Percentiles rank a stretch among this genome's conserved stretches.
phyloP scores from a whole-genome alignment of 2,888 invertebrate species.

The Caenorhabditis panamensis region DNA sequence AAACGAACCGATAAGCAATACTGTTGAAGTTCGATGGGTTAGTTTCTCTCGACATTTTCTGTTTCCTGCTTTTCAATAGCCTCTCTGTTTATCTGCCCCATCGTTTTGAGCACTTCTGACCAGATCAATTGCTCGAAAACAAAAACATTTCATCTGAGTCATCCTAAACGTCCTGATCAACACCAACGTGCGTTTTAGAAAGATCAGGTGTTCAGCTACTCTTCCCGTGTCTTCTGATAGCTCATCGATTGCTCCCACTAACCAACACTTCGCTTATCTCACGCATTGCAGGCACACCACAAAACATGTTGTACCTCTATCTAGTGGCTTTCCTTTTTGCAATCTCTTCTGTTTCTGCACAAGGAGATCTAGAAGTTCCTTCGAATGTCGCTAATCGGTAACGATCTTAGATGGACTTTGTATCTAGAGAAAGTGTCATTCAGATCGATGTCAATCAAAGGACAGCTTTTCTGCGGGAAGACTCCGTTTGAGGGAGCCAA shows the following conservation, averaged over 20 bases:
- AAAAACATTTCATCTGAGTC: constrained; percentile 18
- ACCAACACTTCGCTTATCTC: constrained; percentile 17
- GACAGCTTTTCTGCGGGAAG: constrained; percentile 64
- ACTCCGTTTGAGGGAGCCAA: constrained; percentile 67
- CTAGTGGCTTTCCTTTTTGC: constrained; percentile 23
- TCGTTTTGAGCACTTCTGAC: neutral
- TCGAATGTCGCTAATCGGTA: constrained; percentile 65
- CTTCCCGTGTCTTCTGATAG: constrained; percentile 26
- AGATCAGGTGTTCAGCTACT: constrained; percentile 49
- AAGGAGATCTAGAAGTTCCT: constrained; percentile 59
- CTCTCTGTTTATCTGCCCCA: neutral
- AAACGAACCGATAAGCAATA: constrained; percentile 36
- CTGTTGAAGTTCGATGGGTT: constrained; percentile 18
- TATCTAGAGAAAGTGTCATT: constrained; percentile 17
- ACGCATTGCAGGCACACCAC: constrained; percentile 36
- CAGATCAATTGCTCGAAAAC: too few species aligned
- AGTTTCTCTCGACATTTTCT: neutral
- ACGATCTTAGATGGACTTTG: neutral
- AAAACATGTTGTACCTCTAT: constrained; percentile 49
- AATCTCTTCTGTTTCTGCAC: constrained; percentile 20
- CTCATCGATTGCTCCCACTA: constrained; percentile 30
- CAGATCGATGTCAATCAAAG: constrained; percentile 66
- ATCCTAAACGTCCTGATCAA: neutral
- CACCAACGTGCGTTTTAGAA: constrained; percentile 25
- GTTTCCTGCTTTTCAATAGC: constrained; percentile 13